Evolutionary conservation across 2,113 vertebrate species (phyloP).

Genomic region (Heteronetta atricapilla): DNA sequence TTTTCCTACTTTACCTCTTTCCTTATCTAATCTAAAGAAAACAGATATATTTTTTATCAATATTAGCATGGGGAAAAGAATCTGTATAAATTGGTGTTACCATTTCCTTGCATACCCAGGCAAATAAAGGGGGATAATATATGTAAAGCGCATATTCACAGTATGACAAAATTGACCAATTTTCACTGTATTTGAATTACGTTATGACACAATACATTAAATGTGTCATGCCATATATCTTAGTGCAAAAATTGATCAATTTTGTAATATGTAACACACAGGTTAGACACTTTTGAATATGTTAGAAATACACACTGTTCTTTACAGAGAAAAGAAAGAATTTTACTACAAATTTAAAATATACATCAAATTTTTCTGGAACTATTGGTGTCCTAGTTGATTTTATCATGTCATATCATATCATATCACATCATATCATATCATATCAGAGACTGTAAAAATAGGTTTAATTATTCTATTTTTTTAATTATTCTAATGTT

Average conservation of each 20-base stretch:
- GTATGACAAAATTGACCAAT: background rate
- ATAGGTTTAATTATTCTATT: background rate
- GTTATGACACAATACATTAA: background rate
- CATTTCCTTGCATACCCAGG: background rate
- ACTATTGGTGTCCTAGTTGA: background rate
- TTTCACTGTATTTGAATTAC: background rate
- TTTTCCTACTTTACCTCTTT: background rate
- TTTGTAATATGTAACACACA: slow-evolving; percentile 14
- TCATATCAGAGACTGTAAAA: background rate
- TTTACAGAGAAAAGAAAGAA: background rate
- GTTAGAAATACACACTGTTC: background rate
- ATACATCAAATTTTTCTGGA: background rate
- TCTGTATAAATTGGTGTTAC: background rate
- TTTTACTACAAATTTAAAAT: background rate
- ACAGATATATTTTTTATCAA: accelerated
- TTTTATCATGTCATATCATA: background rate
- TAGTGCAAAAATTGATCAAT: slow-evolving; percentile 24
- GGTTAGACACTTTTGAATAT: background rate
- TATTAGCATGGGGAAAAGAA: background rate
- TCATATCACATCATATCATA: too few relatives aligned
- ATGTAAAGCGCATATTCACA: background rate
- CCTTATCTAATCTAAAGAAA: background rate
- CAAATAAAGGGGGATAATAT: background rate
- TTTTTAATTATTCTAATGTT: background rate
- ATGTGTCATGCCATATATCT: background rate